Base-by-base conservation (phyloP, 1,140 invertebrate genomes). In the Monomorium pharaonis region DNA sequence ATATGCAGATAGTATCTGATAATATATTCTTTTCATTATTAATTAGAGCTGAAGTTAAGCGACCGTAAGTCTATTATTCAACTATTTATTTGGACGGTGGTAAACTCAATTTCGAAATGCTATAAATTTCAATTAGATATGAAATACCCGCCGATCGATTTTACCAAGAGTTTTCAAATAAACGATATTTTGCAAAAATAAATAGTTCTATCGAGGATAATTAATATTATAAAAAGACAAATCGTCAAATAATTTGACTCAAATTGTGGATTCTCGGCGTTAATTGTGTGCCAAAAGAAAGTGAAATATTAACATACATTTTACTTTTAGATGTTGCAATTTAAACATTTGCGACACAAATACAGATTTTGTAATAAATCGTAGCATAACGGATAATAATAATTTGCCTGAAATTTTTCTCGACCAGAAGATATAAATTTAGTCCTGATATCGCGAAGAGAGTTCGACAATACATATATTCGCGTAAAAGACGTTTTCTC, bases 81-180 rank as follows among this genome's bases (percentile, higher is more conserved):
- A 9, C 12, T 9, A 3, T 54, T 51, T 54, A 37, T 74, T 74
- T 37, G 9, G 30, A 54, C n/a, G 24, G 14, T 16, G 27, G n/a
- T 30, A 30, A 37, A 56, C 49, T 33, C 14, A 37, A 74, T 74
- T 56, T 54, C n/a, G 14, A 37, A 56, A 37, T 3, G 30, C 30
- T 33, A 33, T 37, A n/a, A 33, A 74, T 74, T 54, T 37, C n/a
- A 56, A 74, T 24, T 3, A 56, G 49, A 74, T 37, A 7, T 12
- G 3, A 12, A 56, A 33, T 56, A 74, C 56, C 6, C 30, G 16
- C 14, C 10, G 10, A 74, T 37, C 9, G 30, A 74, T 74, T 56
- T 74, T 74, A 56, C 21, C n/a, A 54, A 37, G 37, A 51, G 30
- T 74, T 72, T 74, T 37, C 27, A 21, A 74, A 30, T 16, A 10